Evolutionary conservation across 1,140 invertebrate genomes (phyloP).

Genomic region (Trachelipus rathkii): DNA sequence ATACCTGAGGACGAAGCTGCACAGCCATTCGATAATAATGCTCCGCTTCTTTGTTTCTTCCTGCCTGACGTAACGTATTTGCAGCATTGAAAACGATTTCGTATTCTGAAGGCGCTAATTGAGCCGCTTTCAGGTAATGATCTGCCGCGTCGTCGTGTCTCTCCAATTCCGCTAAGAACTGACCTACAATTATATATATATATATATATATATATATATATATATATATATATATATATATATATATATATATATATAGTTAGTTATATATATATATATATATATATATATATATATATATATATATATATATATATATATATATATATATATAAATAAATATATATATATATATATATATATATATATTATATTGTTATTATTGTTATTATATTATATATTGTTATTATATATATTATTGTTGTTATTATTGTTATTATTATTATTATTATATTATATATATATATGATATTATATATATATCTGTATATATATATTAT

Average conservation of each 20-base stretch:
- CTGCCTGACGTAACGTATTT: slow-evolving; percentile 73
- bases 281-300: slow-evolving; percentile 27
- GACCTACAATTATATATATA: slow-evolving; percentile 51
- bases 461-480: too few relatives aligned
- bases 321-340: slow-evolving; percentile 28
- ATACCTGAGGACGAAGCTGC: slow-evolving; percentile 43
- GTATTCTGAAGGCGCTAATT: slow-evolving; percentile 72
- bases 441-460: too few relatives aligned
- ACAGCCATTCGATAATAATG: slow-evolving; percentile 64
- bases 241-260: not conserved
- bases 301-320: slow-evolving; percentile 26
- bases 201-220: slow-evolving; percentile 23
- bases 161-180: slow-evolving; percentile 74
- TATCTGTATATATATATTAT: too few relatives aligned
- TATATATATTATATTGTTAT: not conserved
- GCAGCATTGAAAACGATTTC: slow-evolving; percentile 81
- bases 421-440: too few relatives aligned
- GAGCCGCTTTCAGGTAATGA: slow-evolving; percentile 69
- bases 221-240: slow-evolving; percentile 14
- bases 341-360: slow-evolving; percentile 28
- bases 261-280: slow-evolving; percentile 27
- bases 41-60: slow-evolving; percentile 73
- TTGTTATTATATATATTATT: too few relatives aligned
- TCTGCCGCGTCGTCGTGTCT: slow-evolving; percentile 74
- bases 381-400: too few relatives aligned